Conservation (phyloP, 2,797 vertebrate genomes). For the Epinephelus coioides region DNA sequence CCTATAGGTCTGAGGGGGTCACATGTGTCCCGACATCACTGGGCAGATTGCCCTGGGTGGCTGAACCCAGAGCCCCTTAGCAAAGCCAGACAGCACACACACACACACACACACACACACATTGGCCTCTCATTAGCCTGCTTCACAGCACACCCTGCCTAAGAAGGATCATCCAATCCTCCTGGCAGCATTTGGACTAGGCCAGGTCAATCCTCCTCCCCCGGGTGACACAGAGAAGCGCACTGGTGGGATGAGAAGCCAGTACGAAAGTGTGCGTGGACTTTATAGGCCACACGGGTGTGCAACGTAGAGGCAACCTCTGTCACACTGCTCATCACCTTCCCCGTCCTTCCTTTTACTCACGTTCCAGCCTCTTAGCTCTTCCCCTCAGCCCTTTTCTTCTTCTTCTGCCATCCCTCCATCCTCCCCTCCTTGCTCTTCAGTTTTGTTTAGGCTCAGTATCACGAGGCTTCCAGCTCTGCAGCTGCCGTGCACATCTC, state of each 20-base stretch:
- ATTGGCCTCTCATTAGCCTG: slow-evolving; percentile 80
- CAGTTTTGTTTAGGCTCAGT: slow-evolving; percentile 48
- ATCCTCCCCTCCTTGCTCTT: neutral
- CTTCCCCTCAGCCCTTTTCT: neutral
- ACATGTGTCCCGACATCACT: slow-evolving; percentile 76
- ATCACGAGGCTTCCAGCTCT: slow-evolving; percentile 50
- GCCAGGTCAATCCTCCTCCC: slow-evolving; percentile 71
- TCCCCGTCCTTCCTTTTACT: slow-evolving; percentile 12
- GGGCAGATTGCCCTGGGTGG: slow-evolving; percentile 72
- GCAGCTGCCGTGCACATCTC: slow-evolving; percentile 36
- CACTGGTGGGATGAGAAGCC: slow-evolving; percentile 59
- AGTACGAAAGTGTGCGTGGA: slow-evolving; percentile 29
- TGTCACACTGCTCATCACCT: slow-evolving; percentile 32
- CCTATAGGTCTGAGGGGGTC: slow-evolving; percentile 66
- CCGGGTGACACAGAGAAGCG: slow-evolving; percentile 54
- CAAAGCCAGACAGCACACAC: slow-evolving; percentile 54
- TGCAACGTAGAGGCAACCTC: slow-evolving; percentile 21
- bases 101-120: slow-evolving; percentile 61
- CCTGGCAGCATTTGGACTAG: slow-evolving; percentile 76
- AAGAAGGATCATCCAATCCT: slow-evolving; percentile 84
- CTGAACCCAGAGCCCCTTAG: slow-evolving; percentile 70
- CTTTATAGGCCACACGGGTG: slow-evolving; percentile 18
- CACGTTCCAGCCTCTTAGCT: neutral
- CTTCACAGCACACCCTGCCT: slow-evolving; percentile 78
- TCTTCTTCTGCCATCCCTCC: neutral